A percentile compares a stretch with the other conserved stretches of the same genome.
These are phyloP conservation scores for Apostichopus japonicus DNA, from an alignment of 35 echinoderm and acorn worm species.

Conservation along the genomic window DNA sequence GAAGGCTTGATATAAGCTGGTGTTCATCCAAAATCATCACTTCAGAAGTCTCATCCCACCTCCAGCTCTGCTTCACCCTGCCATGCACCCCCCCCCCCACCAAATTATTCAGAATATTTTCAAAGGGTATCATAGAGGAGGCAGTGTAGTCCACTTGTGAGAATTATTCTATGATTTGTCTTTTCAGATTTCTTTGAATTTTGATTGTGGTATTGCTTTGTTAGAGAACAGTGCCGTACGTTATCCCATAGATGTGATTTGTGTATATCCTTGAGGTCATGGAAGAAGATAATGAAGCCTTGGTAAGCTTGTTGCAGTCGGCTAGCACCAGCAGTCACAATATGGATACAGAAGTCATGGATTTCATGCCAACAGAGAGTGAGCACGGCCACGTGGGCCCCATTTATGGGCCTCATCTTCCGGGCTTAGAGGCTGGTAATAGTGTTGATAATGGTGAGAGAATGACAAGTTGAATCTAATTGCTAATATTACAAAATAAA, in stretches of 20 bases:
- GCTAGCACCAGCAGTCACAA: neutral
- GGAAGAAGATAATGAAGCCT: conserved; percentile 31
- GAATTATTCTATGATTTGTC: neutral
- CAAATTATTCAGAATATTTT: no score
- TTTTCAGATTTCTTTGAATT: neutral
- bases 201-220: neutral
- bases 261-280: neutral
- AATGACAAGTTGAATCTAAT: no score
- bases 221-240: neutral
- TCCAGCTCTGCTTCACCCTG: no score
- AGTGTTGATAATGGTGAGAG: conserved; percentile 26
- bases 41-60: no score
- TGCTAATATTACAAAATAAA: no score
- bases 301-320: conserved; percentile 35
- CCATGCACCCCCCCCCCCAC: no score
- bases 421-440: conserved; percentile 73
- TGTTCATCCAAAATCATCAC: no score
- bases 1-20: no score
- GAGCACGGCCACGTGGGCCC: conserved; percentile 52
- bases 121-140: no score
- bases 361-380: conserved; percentile 52
- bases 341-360: conserved; percentile 67
- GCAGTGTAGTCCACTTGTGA: no score
- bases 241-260: neutral
- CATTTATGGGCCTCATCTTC: conserved; percentile 71